Evolutionary conservation across 2,888 invertebrate genomes (phyloP).

Genomic region (Hyposoter dolosus): DNA sequence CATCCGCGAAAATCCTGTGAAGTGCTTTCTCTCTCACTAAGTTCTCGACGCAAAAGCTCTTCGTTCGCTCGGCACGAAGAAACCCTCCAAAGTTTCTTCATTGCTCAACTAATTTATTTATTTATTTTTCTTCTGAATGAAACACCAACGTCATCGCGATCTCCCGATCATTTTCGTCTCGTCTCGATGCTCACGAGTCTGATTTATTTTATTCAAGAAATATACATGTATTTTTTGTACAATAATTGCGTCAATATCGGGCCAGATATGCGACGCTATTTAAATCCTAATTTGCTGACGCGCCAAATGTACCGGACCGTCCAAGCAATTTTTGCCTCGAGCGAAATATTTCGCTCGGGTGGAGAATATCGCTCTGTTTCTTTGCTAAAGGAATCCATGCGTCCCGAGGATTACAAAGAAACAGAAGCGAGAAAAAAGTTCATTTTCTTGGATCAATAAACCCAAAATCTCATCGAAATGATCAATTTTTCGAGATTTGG

Average conservation of each 20-base stretch:
- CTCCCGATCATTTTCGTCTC: background rate
- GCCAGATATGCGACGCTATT: constrained; percentile 10
- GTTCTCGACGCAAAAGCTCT: constrained; percentile 20
- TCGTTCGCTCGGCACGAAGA: constrained; percentile 12
- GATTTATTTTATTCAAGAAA: constrained; percentile 14
- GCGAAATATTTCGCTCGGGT: constrained; percentile 44
- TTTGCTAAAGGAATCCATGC: constrained; percentile 38
- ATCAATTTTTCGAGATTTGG: too few relatives aligned
- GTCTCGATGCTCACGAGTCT: background rate
- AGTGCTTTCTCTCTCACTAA: constrained; percentile 9
- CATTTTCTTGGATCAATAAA: too few relatives aligned
- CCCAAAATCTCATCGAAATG: too few relatives aligned
- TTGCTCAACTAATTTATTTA: constrained; percentile 31
- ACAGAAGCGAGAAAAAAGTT: constrained; percentile 18
- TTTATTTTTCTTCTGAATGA: background rate
- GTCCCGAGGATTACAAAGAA: constrained; percentile 3
- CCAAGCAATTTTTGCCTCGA: constrained; percentile 31
- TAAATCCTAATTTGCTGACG: constrained; percentile 34
- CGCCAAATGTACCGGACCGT: background rate
- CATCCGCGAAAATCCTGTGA: constrained; percentile 17
- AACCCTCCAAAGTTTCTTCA: constrained; percentile 28
- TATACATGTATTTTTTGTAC: background rate
- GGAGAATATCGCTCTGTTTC: constrained; percentile 13
- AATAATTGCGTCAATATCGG: constrained; percentile 10
- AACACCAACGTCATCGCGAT: constrained; percentile 1